phyloP scores from a whole-genome alignment of 1,140 invertebrate species.

The Brachionus plicatilis region DNA sequence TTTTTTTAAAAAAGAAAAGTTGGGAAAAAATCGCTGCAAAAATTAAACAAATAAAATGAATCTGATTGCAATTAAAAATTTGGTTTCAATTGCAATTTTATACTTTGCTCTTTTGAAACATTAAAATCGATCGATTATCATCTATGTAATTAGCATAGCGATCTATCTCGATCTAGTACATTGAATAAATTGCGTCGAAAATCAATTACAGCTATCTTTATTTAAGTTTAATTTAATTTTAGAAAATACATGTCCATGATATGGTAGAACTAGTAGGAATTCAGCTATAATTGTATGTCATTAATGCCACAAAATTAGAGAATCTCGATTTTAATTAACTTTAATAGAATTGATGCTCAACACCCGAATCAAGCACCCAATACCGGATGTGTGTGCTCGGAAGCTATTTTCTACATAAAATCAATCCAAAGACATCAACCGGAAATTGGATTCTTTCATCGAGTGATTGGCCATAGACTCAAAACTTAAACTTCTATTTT shows the following conservation, averaged over 20 bases:
- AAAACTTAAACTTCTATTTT: not conserved
- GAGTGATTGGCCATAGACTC: not conserved
- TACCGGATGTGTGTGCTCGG: not conserved
- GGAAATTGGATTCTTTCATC: not conserved
- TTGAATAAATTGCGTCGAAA: not conserved
- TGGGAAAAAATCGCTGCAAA: not conserved
- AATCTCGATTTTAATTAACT: not conserved
- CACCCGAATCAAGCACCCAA: not conserved
- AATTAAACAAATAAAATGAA: not conserved
- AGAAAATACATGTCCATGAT: not conserved
- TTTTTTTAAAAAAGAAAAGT: not conserved
- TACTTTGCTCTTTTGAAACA: not conserved
- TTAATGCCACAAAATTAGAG: not conserved
- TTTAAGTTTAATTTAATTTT: not conserved
- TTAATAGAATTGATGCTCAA: not conserved
- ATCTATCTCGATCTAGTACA: not conserved
- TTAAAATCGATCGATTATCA: not conserved
- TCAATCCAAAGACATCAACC: not conserved
- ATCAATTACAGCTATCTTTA: not conserved
- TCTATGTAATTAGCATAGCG: not conserved
- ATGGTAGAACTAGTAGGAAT: not conserved
- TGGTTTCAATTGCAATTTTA: not conserved
- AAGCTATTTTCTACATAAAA: not conserved
- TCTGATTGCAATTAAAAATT: not conserved
- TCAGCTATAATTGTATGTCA: not conserved